A percentile compares a stretch with the other conserved stretches of the same genome.
Evolutionary conservation across 2,888 invertebrate genomes (phyloP).

Genomic region (Phyto melanocephala): DNA sequence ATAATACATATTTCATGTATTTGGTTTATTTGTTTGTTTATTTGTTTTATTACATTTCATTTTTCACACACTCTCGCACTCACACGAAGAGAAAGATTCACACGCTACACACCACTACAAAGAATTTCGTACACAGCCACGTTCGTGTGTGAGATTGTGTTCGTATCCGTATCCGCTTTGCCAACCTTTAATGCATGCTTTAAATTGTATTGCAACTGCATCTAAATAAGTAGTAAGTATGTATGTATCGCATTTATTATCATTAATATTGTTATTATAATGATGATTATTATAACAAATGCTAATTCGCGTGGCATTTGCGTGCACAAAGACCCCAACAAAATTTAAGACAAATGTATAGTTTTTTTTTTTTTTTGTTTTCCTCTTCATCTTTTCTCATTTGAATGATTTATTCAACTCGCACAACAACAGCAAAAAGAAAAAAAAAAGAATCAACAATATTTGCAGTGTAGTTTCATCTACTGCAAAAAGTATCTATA

Average conservation of each 20-base stretch:
- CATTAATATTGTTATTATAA: slow-evolving; percentile 26
- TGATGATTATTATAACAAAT: slow-evolving; percentile 49
- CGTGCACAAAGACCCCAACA: slow-evolving; percentile 52
- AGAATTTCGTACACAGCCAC: neutral
- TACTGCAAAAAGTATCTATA: neutral
- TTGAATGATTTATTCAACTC: slow-evolving; percentile 40
- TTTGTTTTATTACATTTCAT: slow-evolving; percentile 17
- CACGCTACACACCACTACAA: slow-evolving; percentile 28
- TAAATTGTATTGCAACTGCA: neutral
- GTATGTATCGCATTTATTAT: neutral
- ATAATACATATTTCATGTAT: neutral
- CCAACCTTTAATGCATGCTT: slow-evolving; percentile 39
- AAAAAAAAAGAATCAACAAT: too few relatives aligned
- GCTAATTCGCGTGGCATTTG: slow-evolving; percentile 63
- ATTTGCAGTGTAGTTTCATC: neutral
- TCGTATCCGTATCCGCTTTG: slow-evolving; percentile 62
- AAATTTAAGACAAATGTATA: slow-evolving; percentile 31
- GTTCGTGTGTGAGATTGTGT: neutral
- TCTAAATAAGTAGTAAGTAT: neutral
- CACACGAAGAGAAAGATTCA: slow-evolving; percentile 38
- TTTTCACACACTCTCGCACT: slow-evolving; percentile 38
- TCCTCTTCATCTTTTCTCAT: neutral
- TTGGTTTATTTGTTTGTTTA: slow-evolving; percentile 21
- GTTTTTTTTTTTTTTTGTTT: slow-evolving; percentile 10
- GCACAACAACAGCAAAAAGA: slow-evolving; percentile 24